Conservation (phyloP, 2,888 invertebrate genomes). For the Dasysyrphus tricinctus region DNA sequence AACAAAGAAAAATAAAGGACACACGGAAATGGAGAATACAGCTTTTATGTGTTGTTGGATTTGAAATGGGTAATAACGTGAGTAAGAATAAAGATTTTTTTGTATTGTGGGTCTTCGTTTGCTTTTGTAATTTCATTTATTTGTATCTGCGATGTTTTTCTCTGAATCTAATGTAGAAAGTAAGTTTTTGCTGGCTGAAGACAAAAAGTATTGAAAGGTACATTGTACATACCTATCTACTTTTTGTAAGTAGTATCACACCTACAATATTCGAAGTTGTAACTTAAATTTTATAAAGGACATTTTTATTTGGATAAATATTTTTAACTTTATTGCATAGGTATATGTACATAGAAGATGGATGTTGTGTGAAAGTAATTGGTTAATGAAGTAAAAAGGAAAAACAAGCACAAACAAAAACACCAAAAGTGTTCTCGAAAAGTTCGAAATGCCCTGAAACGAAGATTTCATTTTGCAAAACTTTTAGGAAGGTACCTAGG, state of each 20-base stretch:
- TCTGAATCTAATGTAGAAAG: conserved; percentile 64
- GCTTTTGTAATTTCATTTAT: conserved; percentile 44
- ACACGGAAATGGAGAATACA: conserved; percentile 65
- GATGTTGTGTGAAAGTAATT: conserved; percentile 39
- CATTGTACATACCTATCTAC: not conserved
- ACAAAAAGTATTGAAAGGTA: not conserved
- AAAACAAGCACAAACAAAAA: not conserved
- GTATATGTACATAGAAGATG: not conserved
- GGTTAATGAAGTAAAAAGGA: conserved; percentile 27
- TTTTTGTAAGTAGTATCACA: not conserved
- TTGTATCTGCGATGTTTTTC: conserved; percentile 59
- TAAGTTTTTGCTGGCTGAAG: conserved; percentile 48
- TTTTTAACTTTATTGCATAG: conserved; percentile 37
- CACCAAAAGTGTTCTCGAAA: not conserved
- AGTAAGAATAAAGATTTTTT: conserved; percentile 68
- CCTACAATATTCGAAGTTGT: conserved; percentile 11
- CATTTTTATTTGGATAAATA: conserved; percentile 40
- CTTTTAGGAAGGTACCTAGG: too few relatives aligned
- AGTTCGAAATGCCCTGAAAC: not conserved
- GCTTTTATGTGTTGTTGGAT: conserved; percentile 64
- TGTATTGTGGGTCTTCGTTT: conserved; percentile 17
- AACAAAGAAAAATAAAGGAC: conserved; percentile 40
- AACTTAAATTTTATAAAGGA: conserved; percentile 42
- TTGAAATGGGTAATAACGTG: conserved; percentile 72
- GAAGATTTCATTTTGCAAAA: not conserved